phyloP scores from a whole-genome alignment of 2,888 invertebrate species.

The Stomorhina lunata region DNA sequence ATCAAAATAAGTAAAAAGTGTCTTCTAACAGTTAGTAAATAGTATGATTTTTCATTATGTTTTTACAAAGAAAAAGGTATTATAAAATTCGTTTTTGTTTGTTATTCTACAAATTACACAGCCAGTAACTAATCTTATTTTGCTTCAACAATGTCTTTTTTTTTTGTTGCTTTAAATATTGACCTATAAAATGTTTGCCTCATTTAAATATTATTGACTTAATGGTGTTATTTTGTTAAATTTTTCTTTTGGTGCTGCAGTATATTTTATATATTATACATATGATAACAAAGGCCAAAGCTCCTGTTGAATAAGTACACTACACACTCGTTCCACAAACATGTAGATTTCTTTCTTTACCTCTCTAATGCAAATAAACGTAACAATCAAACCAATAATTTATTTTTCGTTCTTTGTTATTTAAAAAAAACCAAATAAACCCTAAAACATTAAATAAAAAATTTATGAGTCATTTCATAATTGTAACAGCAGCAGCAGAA shows the following conservation, averaged over 20 bases:
- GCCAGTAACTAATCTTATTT: background rate
- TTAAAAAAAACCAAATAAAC: background rate
- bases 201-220: slow-evolving; percentile 25
- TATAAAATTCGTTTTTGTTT: no score
- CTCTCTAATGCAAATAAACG: slow-evolving; percentile 15
- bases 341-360: slow-evolving; percentile 12
- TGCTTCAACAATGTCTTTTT: background rate
- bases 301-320: slow-evolving; percentile 4
- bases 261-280: background rate
- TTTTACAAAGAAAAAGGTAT: no score
- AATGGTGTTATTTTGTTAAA: slow-evolving; percentile 3
- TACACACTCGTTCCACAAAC: slow-evolving; percentile 26
- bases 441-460: background rate
- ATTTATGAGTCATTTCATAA: slow-evolving; percentile 54
- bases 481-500: slow-evolving; percentile 15
- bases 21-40: no score
- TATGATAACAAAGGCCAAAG: background rate
- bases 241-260: background rate
- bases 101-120: no score
- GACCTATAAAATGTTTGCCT: slow-evolving; percentile 37
- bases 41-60: no score
- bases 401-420: background rate
- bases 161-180: slow-evolving; percentile 35
- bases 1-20: no score
- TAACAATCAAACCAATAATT: slow-evolving; percentile 18